Evolutionary conservation across 2,888 invertebrate species (phyloP).

Genomic region (Cantharis rufa): DNA sequence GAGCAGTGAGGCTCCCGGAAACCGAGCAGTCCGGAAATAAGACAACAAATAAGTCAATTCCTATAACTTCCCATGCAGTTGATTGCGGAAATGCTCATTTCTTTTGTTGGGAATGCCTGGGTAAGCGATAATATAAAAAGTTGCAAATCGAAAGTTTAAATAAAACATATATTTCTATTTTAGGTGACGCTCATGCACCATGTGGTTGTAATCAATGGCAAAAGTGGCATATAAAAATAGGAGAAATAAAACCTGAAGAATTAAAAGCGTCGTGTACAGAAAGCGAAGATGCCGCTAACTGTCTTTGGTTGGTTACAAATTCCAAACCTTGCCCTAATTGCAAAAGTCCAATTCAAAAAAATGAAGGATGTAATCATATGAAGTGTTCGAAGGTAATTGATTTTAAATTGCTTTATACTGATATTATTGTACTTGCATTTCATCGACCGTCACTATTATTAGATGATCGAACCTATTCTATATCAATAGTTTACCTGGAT

Average conservation of each 20-base stretch:
- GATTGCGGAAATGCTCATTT: conserved; percentile 73
- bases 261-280: conserved; percentile 59
- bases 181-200: conserved; percentile 68
- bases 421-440: neutral
- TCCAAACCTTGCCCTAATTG: conserved; percentile 74
- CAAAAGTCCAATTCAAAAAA: conserved; percentile 72
- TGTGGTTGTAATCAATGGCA: conserved; percentile 68
- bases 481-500: neutral
- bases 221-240: conserved; percentile 62
- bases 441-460: neutral
- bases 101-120: conserved; percentile 68
- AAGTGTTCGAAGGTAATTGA: conserved; percentile 67
- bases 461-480: neutral
- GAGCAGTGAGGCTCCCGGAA: conserved; percentile 67
- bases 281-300: conserved; percentile 66
- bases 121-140: conserved; percentile 36
- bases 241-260: conserved; percentile 68
- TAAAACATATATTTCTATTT: neutral
- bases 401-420: neutral
- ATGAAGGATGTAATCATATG: conserved; percentile 75
- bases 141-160: neutral
- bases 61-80: conserved; percentile 61
- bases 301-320: conserved; percentile 71
- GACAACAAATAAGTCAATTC: conserved; percentile 43
- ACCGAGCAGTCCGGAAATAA: conserved; percentile 53